A percentile compares a stretch with the other conserved stretches of the same genome.
Evolutionary conservation across 2,797 vertebrate species (phyloP).

Genomic region (Neosilurus mollespiculum): DNA sequence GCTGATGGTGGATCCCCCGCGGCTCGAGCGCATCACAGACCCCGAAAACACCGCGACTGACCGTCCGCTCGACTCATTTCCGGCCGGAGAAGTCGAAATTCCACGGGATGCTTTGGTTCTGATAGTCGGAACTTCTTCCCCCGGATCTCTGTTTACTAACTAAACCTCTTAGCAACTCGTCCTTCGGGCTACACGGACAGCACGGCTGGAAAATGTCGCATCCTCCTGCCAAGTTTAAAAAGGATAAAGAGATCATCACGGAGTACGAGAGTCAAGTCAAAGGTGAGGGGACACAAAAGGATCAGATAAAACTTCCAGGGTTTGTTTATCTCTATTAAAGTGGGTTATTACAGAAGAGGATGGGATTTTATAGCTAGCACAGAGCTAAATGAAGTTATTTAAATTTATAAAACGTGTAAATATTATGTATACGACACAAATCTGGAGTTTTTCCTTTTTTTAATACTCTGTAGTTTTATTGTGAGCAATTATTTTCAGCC

Average conservation of each 20-base stretch:
- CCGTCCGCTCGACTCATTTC: not conserved
- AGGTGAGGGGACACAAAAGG: constrained; percentile 75
- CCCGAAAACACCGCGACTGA: not conserved
- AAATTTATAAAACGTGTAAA: not conserved
- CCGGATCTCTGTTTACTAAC: constrained; percentile 56
- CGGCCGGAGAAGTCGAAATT: constrained; percentile 26
- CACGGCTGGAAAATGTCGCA: constrained; percentile 82
- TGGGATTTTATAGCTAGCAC: not conserved
- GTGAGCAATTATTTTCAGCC: not conserved
- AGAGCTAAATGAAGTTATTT: not conserved
- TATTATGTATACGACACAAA: not conserved
- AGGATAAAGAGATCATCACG: constrained; percentile 97
- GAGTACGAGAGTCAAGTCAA: constrained; percentile 98
- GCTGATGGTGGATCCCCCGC: constrained; percentile 28
- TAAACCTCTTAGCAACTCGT: constrained; percentile 22
- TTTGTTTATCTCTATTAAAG: not conserved
- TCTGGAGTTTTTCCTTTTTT: not conserved
- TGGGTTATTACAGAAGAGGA: not conserved
- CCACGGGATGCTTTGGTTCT: constrained; percentile 61
- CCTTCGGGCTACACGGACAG: not conserved
- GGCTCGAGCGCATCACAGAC: constrained; percentile 3
- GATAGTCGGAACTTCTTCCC: constrained; percentile 51
- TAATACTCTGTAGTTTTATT: not conserved
- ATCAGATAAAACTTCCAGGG: not conserved
- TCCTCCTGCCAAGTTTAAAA: constrained; percentile 85